Evolutionary conservation across 1,140 invertebrate species (phyloP).

Genomic region (Scaptomyza pallida): DNA sequence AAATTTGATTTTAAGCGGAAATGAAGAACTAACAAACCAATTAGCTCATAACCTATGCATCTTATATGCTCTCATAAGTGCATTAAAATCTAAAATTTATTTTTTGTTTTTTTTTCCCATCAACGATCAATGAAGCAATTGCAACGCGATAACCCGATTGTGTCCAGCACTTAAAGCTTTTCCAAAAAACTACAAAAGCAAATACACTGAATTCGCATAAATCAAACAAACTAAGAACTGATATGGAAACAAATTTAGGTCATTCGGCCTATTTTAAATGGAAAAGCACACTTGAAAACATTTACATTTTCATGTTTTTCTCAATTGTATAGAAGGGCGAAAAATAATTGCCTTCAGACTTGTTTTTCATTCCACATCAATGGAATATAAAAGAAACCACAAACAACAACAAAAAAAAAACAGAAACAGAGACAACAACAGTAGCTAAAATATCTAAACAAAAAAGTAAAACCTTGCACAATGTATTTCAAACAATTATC

Average conservation of each 20-base stretch:
- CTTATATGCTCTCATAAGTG: too few species aligned
- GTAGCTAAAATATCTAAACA: slow-evolving; percentile 57
- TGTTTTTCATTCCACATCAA: slow-evolving; percentile 51
- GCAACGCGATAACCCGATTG: slow-evolving; percentile 25
- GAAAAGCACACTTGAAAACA: slow-evolving; percentile 70
- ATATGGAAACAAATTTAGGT: slow-evolving; percentile 53
- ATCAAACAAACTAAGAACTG: slow-evolving; percentile 57
- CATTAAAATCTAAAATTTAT: slow-evolving; percentile 34
- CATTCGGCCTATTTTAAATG: slow-evolving; percentile 65
- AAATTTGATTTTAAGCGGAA: too few species aligned
- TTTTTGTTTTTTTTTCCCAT: slow-evolving; percentile 17
- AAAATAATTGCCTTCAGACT: slow-evolving; percentile 53
- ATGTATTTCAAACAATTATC: slow-evolving; percentile 51
- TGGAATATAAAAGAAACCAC: slow-evolving; percentile 30
- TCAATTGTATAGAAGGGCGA: slow-evolving; percentile 21
- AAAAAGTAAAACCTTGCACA: slow-evolving; percentile 62
- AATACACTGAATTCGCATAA: slow-evolving; percentile 71
- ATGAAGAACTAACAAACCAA: too few species aligned
- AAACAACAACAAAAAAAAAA: slow-evolving; percentile 5
- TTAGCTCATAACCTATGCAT: too few species aligned
- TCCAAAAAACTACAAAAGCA: slow-evolving; percentile 39
- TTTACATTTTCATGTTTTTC: slow-evolving; percentile 13
- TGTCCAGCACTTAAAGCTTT: slow-evolving; percentile 24
- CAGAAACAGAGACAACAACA: slow-evolving; percentile 8
- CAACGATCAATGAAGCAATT: slow-evolving; percentile 21